Evolutionary conservation across 1,140 invertebrate genomes (phyloP).

Genomic region (Caenorhabditis brenneri): DNA sequence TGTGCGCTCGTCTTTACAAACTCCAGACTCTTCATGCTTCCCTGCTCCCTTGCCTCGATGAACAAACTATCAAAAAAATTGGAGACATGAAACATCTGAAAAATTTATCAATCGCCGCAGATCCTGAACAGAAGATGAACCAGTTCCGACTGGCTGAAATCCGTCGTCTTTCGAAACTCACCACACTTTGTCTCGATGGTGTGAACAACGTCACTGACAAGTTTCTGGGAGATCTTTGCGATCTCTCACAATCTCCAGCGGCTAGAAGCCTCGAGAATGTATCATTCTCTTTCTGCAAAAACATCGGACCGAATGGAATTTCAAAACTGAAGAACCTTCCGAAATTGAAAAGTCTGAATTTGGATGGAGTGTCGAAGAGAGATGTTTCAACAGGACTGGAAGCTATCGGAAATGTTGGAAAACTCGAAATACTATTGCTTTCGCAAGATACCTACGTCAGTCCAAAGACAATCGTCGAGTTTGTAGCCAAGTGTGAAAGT

Average conservation of each 20-base stretch:
- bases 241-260: not conserved
- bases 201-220: constrained; percentile 16
- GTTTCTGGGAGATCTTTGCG: not conserved
- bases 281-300: not conserved
- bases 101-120: not conserved
- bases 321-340: not conserved
- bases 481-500: not conserved
- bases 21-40: not conserved
- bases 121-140: not conserved
- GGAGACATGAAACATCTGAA: not conserved
- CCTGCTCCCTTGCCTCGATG: not conserved
- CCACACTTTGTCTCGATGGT: constrained; percentile 9
- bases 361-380: constrained; percentile 7
- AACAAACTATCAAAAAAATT: not conserved
- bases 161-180: not conserved
- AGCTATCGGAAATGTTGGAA: not conserved
- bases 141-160: not conserved
- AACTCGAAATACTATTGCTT: not conserved
- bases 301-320: constrained; percentile 11
- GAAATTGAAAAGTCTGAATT: not conserved
- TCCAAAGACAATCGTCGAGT: not conserved
- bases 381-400: constrained; percentile 5
- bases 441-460: not conserved
- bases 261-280: not conserved
- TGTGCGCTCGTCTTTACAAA: not conserved